Evolutionary conservation across 2,888 invertebrate species (phyloP).

Genomic region (Nysson spinosus): DNA sequence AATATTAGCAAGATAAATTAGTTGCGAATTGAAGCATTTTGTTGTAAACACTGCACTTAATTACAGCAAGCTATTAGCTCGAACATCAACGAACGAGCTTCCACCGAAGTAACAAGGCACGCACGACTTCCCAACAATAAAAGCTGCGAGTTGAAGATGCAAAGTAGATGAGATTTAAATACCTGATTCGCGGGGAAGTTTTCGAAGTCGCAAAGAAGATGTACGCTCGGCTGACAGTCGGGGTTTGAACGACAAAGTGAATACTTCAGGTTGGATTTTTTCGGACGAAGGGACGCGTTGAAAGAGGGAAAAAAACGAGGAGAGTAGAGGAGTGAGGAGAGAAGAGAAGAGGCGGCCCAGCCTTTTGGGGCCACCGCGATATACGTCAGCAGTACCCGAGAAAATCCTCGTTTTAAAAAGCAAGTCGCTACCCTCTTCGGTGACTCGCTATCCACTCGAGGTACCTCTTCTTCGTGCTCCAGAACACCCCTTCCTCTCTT

Average conservation of each 20-base stretch:
- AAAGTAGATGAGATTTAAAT: too few relatives aligned
- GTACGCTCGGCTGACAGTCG: not conserved
- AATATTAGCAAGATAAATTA: too few relatives aligned
- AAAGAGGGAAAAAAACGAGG: constrained; percentile 12
- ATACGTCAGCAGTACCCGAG: constrained; percentile 2
- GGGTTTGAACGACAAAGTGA: not conserved
- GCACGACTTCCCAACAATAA: too few relatives aligned
- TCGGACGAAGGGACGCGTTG: constrained; percentile 13
- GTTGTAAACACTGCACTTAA: too few relatives aligned
- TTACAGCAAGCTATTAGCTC: too few relatives aligned
- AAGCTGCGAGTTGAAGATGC: too few relatives aligned
- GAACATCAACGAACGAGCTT: too few relatives aligned
- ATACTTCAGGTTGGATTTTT: constrained; percentile 14
- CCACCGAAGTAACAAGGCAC: too few relatives aligned
- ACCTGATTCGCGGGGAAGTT: too few relatives aligned
- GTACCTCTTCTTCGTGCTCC: constrained; percentile 37
- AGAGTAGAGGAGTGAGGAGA: constrained; percentile 5
- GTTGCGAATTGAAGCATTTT: too few relatives aligned
- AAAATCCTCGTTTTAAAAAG: constrained; percentile 40
- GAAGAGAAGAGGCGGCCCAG: constrained; percentile 1
- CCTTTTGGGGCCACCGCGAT: constrained; percentile 8
- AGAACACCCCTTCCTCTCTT: too few relatives aligned
- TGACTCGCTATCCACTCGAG: constrained; percentile 48
- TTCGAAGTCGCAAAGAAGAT: not conserved
- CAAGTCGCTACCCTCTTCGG: constrained; percentile 23